Evolutionary conservation across 1,140 invertebrate species (phyloP).

Genomic region (Riptortus pedestris): DNA sequence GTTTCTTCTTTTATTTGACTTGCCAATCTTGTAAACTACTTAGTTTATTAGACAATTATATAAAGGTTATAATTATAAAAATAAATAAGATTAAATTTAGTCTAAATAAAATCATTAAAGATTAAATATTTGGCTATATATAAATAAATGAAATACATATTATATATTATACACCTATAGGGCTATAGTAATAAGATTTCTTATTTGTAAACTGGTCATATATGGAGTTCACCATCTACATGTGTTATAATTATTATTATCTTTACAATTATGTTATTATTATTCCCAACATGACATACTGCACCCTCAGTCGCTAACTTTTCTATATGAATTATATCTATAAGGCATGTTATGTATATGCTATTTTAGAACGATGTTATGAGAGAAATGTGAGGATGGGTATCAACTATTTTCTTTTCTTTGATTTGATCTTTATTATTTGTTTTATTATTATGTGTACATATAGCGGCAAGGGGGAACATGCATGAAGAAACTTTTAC

Average conservation of each 20-base stretch:
- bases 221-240: neutral
- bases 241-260: slow-evolving; percentile 8
- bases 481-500: neutral
- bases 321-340: slow-evolving; percentile 3
- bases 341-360: neutral
- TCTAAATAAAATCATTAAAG: neutral
- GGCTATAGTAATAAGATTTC: slow-evolving; percentile 9
- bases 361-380: slow-evolving; percentile 5
- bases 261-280: slow-evolving; percentile 5
- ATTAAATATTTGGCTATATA: slow-evolving; percentile 14
- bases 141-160: slow-evolving; percentile 4
- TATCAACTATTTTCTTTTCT: neutral
- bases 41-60: slow-evolving; percentile 11
- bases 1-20: slow-evolving; percentile 25
- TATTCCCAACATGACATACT: slow-evolving; percentile 1
- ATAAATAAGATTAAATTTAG: slow-evolving; percentile 5
- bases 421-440: slow-evolving; percentile 1
- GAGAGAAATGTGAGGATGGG: slow-evolving; percentile 10
- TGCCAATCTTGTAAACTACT: slow-evolving; percentile 10
- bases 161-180: slow-evolving; percentile 11
- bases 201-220: slow-evolving; percentile 7
- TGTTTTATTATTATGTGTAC: neutral
- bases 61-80: slow-evolving; percentile 12
- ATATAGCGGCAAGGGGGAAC: slow-evolving; percentile 18
- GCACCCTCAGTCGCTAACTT: slow-evolving; percentile 12